These are phyloP conservation scores for Thymallus thymallus DNA, from an alignment of 2,113 vertebrate genomes.

Conservation along the genomic window DNA sequence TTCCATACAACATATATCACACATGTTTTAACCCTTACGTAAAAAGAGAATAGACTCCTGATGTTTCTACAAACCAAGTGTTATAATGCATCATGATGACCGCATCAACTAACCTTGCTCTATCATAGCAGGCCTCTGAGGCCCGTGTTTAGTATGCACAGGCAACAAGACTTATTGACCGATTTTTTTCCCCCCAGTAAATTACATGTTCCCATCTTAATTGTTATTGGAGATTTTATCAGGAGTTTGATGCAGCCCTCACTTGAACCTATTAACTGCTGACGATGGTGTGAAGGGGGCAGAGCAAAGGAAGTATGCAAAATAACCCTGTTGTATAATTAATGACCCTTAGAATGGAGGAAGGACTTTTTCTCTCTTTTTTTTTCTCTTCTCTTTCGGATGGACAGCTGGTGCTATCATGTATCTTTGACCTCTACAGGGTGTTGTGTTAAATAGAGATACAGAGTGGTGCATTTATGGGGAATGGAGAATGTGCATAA, in stretches of 20 bases:
- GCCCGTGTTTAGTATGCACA: constrained; percentile 65
- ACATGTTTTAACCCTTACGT: too few relatives aligned
- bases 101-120: too few relatives aligned
- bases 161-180: constrained; percentile 77
- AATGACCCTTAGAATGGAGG: constrained; percentile 59
- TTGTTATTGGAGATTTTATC: constrained; percentile 94
- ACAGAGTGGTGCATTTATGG: neutral
- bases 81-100: too few relatives aligned
- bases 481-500: constrained; percentile 36
- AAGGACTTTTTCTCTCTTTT: constrained; percentile 4
- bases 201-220: constrained; percentile 89
- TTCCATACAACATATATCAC: too few relatives aligned
- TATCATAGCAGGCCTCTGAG: too few relatives aligned
- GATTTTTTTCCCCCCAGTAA: constrained; percentile 69
- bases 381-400: constrained; percentile 48
- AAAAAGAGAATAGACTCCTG: too few relatives aligned
- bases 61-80: too few relatives aligned
- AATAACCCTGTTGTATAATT: constrained; percentile 71
- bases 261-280: constrained; percentile 66
- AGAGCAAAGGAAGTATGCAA: constrained; percentile 53
- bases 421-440: constrained; percentile 64
- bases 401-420: constrained; percentile 62
- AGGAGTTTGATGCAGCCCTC: constrained; percentile 80
- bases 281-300: constrained; percentile 63
- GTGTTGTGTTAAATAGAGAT: constrained; percentile 46